Evolutionary conservation across 1,140 invertebrate species (phyloP).

Genomic region (Vanessa atalanta): DNA sequence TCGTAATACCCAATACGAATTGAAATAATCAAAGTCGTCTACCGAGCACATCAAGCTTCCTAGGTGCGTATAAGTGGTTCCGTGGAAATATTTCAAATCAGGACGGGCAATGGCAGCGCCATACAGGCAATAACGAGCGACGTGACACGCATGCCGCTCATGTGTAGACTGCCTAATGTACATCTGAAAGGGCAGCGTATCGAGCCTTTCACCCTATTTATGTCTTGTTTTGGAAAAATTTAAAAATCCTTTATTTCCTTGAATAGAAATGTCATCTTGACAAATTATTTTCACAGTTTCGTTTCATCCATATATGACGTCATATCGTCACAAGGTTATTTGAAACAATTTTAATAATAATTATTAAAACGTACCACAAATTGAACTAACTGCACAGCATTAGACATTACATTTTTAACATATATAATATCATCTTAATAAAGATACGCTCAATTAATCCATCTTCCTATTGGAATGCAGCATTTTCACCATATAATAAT

Average conservation of each 20-base stretch:
- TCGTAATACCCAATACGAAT: background rate
- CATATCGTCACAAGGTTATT: too few relatives aligned
- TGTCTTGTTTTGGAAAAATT: constrained; percentile 58
- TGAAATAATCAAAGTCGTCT: constrained; percentile 18
- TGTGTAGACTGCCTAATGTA: constrained; percentile 70
- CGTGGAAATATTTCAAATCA: constrained; percentile 80
- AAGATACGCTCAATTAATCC: too few relatives aligned
- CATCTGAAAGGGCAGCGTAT: constrained; percentile 54
- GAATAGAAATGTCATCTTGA: background rate
- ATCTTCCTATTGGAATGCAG: too few relatives aligned
- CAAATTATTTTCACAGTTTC: too few relatives aligned
- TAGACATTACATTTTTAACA: too few relatives aligned
- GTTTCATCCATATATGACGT: too few relatives aligned
- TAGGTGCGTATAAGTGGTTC: constrained; percentile 76
- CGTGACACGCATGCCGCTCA: constrained; percentile 70
- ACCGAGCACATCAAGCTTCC: constrained; percentile 17
- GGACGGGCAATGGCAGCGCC: constrained; percentile 57
- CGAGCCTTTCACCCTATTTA: constrained; percentile 63
- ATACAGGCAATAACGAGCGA: constrained; percentile 75
- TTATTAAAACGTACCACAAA: too few relatives aligned
- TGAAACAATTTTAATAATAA: too few relatives aligned
- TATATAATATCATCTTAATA: too few relatives aligned
- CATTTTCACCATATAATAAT: too few relatives aligned
- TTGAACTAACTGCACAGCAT: too few relatives aligned
- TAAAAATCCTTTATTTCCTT: constrained; percentile 13